phyloP scores from a whole-genome alignment of 2,888 invertebrate genomes.

The Acanthosepion pharaonis region DNA sequence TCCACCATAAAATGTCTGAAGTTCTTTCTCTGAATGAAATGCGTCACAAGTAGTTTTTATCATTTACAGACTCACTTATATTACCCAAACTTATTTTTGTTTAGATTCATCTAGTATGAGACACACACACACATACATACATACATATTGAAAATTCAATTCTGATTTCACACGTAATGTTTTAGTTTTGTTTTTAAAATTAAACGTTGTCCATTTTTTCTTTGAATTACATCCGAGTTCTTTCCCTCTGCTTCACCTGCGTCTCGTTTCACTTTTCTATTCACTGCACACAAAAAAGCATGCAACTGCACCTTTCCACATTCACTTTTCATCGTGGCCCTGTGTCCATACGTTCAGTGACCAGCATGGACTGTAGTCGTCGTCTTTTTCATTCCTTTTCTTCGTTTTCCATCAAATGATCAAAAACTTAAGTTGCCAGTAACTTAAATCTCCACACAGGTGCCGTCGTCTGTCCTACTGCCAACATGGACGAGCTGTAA shows the following conservation, averaged over 20 bases:
- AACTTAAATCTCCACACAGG: neutral
- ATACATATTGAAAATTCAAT: neutral
- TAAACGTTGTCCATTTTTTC: neutral
- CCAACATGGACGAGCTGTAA: constrained; percentile 42
- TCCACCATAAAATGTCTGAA: no score
- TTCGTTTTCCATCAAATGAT: neutral
- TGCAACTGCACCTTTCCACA: neutral
- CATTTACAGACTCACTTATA: no score
- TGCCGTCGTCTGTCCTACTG: constrained; percentile 40
- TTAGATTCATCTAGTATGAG: neutral
- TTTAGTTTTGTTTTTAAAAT: neutral
- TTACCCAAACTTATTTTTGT: neutral
- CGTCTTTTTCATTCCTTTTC: neutral
- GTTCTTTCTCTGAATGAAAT: no score
- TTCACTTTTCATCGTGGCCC: neutral
- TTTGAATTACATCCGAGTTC: neutral
- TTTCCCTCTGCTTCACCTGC: neutral
- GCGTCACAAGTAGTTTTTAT: no score
- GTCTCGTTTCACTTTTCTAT: neutral
- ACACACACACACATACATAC: neutral
- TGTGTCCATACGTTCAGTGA: neutral
- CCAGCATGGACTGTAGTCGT: neutral
- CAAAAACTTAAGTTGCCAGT: neutral
- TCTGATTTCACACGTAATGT: no score
- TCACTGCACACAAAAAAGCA: neutral